Percentiles rank a stretch among this genome's conserved stretches.
Evolutionary conservation across 2,797 vertebrate species (phyloP).

Genomic region (Scolopax rusticola): DNA sequence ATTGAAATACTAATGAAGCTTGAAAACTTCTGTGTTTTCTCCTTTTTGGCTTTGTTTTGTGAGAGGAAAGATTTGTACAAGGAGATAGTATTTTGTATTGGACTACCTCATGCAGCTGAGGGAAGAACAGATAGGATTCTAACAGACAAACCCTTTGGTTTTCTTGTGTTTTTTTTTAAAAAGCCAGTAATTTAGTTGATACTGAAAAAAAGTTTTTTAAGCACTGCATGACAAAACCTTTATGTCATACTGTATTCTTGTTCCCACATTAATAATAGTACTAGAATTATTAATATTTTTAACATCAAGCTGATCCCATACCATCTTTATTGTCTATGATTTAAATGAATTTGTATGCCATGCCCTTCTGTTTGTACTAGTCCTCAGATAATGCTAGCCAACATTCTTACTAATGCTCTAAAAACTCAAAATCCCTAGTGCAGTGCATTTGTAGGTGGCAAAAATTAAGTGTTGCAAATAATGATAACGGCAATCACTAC

Average conservation of each 20-base stretch:
- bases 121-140: background rate
- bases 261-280: background rate
- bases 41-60: background rate
- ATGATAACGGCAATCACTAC: background rate
- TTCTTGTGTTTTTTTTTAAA: background rate
- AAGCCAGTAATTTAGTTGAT: background rate
- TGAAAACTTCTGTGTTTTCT: background rate
- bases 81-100: background rate
- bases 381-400: background rate
- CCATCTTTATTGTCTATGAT: background rate
- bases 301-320: background rate
- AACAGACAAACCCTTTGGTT: background rate
- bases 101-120: background rate
- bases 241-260: background rate
- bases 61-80: background rate
- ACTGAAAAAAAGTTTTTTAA: background rate
- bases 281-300: background rate
- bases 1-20: constrained; percentile 43
- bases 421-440: background rate
- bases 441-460: background rate
- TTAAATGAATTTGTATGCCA: background rate
- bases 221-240: background rate
- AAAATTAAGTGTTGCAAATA: background rate
- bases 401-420: background rate
- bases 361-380: background rate